Percentiles rank a stretch among this genome's conserved stretches.
Conservation (phyloP, 2,888 invertebrate species). For the Linnaemya vulpina region DNA sequence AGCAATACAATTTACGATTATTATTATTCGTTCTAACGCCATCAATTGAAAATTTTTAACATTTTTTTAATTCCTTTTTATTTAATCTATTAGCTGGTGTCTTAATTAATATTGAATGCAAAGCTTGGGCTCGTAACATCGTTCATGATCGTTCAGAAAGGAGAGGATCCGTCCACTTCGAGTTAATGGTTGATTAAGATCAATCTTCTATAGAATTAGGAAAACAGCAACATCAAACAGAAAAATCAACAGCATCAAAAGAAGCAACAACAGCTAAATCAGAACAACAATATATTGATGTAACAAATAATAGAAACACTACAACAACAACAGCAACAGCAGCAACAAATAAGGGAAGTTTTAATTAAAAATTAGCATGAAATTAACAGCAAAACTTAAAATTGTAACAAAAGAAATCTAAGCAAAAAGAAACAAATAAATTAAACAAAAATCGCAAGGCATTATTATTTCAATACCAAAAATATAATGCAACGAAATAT, state of each 20-base stretch:
- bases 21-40: too few species aligned
- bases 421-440: slow-evolving; percentile 50
- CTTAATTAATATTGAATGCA: slow-evolving; percentile 96
- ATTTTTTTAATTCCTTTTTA: slow-evolving; percentile 20
- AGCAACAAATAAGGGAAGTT: slow-evolving; percentile 65
- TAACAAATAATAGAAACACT: slow-evolving; percentile 70
- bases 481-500: slow-evolving; percentile 72
- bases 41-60: too few species aligned
- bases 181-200: slow-evolving; percentile 94
- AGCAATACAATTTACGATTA: too few species aligned
- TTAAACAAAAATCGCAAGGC: slow-evolving; percentile 59
- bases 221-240: slow-evolving; percentile 69
- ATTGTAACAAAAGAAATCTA: slow-evolving; percentile 62
- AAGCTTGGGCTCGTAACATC: slow-evolving; percentile 96
- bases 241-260: slow-evolving; percentile 56
- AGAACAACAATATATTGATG: slow-evolving; percentile 64
- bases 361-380: slow-evolving; percentile 61
- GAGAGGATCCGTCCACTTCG: slow-evolving; percentile 97
- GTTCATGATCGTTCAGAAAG: slow-evolving; percentile 93
- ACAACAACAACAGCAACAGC: slow-evolving; percentile 54
- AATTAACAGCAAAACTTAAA: slow-evolving; percentile 76
- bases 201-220: slow-evolving; percentile 67
- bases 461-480: slow-evolving; percentile 74
- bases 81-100: slow-evolving; percentile 87
- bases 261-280: slow-evolving; percentile 71